These are phyloP conservation scores for Botia kubotai DNA, from an alignment of 2,797 vertebrate species.

Conservation along the genomic window DNA sequence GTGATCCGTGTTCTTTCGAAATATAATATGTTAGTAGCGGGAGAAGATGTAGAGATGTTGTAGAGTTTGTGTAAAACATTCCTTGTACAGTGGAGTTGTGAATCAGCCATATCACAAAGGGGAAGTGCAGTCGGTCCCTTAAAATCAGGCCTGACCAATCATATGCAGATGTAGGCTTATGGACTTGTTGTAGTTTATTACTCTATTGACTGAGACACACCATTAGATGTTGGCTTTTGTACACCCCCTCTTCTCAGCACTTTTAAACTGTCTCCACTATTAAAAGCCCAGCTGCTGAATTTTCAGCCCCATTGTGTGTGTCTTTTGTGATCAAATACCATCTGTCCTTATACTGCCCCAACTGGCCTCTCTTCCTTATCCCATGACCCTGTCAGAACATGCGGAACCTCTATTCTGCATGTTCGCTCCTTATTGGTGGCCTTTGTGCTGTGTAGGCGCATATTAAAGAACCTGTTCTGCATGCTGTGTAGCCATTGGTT, in stretches of 20 bases:
- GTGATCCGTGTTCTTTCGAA: neutral
- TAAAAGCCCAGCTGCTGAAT: constrained; percentile 73
- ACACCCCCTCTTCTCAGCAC: constrained; percentile 7
- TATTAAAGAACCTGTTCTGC: constrained; percentile 59
- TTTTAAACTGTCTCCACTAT: constrained; percentile 31
- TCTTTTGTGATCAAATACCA: constrained; percentile 79
- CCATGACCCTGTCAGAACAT: constrained; percentile 68
- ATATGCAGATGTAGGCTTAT: neutral
- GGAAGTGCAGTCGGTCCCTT: neutral
- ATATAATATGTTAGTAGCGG: neutral
- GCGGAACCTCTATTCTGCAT: constrained; percentile 60
- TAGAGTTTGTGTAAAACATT: neutral
- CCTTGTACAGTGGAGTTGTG: neutral
- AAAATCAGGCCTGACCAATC: constrained; percentile 13
- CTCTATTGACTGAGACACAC: constrained; percentile 3
- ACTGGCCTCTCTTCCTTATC: constrained; percentile 58
- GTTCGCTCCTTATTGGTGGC: constrained; percentile 64
- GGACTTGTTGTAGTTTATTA: constrained; percentile 19
- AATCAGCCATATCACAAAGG: neutral
- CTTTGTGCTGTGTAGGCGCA: constrained; percentile 44
- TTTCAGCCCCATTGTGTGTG: constrained; percentile 72
- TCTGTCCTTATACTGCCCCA: constrained; percentile 72
- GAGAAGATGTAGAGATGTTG: neutral
- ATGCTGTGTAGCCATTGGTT: constrained; percentile 75
- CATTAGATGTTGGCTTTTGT: constrained; percentile 30